These are phyloP conservation scores for Rhabditoides inermis DNA, from an alignment of 2,888 invertebrate genomes.

Conservation along the genomic window DNA sequence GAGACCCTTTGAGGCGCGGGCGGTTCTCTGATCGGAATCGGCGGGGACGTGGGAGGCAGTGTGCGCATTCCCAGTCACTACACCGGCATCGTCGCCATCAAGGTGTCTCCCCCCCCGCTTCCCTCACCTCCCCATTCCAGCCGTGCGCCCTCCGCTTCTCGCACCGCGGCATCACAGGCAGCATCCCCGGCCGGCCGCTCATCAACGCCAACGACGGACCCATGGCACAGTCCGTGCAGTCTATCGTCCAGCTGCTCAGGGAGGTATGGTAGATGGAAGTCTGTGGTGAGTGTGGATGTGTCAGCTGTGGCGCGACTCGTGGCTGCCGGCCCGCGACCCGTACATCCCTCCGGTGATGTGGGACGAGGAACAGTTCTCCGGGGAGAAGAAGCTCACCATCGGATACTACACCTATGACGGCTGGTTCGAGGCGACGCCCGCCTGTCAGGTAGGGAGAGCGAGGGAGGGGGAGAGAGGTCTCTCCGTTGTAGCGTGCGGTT, in stretches of 20 bases:
- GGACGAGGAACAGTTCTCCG: slow-evolving; percentile 25
- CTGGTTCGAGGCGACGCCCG: slow-evolving; percentile 42
- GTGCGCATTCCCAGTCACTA: slow-evolving; percentile 56
- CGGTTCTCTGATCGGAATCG: slow-evolving; percentile 40
- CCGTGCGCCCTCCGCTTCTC: slow-evolving; percentile 37
- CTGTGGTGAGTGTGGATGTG: neutral
- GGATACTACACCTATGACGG: slow-evolving; percentile 42
- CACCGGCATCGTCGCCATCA: slow-evolving; percentile 55
- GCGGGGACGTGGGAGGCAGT: slow-evolving; percentile 57
- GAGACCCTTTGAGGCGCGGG: slow-evolving; percentile 52
- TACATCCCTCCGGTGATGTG: slow-evolving; percentile 40
- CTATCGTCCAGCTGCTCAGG: slow-evolving; percentile 26
- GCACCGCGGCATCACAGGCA: slow-evolving; percentile 27
- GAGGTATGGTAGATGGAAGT: slow-evolving; percentile 1
- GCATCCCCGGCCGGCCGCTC: slow-evolving; percentile 41
- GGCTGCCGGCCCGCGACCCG: slow-evolving; percentile 29
- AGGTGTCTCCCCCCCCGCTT: slow-evolving; percentile 9
- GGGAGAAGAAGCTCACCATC: slow-evolving; percentile 16
- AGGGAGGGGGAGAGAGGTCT: neutral
- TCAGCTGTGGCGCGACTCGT: slow-evolving; percentile 26
- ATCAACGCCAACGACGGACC: slow-evolving; percentile 43
- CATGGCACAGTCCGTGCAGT: slow-evolving; percentile 31
- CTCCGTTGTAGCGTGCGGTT: slow-evolving; percentile 25
- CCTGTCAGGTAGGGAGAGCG: slow-evolving; percentile 9
- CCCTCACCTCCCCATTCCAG: slow-evolving; percentile 8